Percentiles rank a stretch among this genome's conserved stretches.
These are phyloP conservation scores for Cinclus cinclus DNA, from an alignment of 2,113 vertebrate species.

Conservation along the genomic window DNA sequence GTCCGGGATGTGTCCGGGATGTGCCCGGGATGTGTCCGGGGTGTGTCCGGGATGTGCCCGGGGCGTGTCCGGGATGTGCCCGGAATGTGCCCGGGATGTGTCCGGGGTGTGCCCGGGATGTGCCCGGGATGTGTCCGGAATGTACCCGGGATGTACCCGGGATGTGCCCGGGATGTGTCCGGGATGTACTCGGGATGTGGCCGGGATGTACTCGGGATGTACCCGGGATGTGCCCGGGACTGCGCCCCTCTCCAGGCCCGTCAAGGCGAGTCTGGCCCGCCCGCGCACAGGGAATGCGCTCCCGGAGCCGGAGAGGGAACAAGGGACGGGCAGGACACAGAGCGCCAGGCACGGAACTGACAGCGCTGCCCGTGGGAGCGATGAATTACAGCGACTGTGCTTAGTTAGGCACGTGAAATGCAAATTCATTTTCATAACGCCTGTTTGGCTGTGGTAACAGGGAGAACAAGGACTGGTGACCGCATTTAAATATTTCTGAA, in stretches of 20 bases:
- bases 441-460: fast-evolving
- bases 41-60: no score
- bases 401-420: background rate
- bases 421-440: fast-evolving
- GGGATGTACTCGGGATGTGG: background rate
- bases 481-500: background rate
- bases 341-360: fast-evolving
- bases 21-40: background rate
- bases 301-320: fast-evolving
- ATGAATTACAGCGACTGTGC: fast-evolving
- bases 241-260: fast-evolving
- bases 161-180: background rate
- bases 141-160: background rate
- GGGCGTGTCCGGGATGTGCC: background rate
- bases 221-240: background rate
- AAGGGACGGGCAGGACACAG: fast-evolving
- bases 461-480: background rate
- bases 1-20: no score
- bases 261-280: fast-evolving
- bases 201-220: fast-evolving
- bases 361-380: fast-evolving
- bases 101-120: background rate
- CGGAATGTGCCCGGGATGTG: no score
- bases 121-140: no score
- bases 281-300: fast-evolving